phyloP scores from a whole-genome alignment of 2,113 vertebrate species.

The Neogobius melanostomus region DNA sequence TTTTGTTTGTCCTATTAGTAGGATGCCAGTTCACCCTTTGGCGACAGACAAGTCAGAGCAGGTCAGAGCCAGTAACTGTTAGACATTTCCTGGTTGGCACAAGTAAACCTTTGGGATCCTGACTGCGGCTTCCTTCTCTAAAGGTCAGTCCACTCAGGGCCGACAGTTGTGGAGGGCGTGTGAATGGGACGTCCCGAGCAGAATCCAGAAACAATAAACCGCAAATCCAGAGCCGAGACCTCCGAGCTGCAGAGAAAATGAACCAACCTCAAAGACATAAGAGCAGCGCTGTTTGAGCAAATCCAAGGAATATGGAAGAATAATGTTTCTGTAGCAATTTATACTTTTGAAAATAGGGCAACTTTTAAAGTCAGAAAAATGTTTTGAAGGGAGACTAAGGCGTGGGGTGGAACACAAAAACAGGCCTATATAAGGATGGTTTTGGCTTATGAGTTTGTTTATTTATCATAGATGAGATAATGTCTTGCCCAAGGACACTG shows the following conservation, averaged over 20 bases:
- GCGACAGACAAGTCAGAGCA: neutral
- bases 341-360: neutral
- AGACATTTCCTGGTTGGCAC: constrained; percentile 3
- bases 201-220: constrained; percentile 53
- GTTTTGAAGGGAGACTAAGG: neutral
- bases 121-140: constrained; percentile 48
- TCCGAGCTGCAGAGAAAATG: constrained; percentile 30
- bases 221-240: constrained; percentile 31
- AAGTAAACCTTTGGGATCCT: neutral
- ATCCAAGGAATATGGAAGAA: constrained; percentile 25
- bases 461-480: no score
- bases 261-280: constrained; percentile 17
- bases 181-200: constrained; percentile 37
- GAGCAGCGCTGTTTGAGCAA: constrained; percentile 11
- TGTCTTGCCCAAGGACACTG: no score
- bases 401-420: neutral
- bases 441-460: neutral
- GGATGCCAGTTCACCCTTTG: constrained; percentile 1
- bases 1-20: neutral
- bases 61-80: neutral
- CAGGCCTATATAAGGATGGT: neutral
- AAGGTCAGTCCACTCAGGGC: constrained; percentile 48
- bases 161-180: constrained; percentile 51
- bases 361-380: neutral
- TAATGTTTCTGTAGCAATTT: constrained; percentile 3